Base-by-base conservation (phyloP, 2,113 vertebrate genomes). In the Verasper variegatus region DNA sequence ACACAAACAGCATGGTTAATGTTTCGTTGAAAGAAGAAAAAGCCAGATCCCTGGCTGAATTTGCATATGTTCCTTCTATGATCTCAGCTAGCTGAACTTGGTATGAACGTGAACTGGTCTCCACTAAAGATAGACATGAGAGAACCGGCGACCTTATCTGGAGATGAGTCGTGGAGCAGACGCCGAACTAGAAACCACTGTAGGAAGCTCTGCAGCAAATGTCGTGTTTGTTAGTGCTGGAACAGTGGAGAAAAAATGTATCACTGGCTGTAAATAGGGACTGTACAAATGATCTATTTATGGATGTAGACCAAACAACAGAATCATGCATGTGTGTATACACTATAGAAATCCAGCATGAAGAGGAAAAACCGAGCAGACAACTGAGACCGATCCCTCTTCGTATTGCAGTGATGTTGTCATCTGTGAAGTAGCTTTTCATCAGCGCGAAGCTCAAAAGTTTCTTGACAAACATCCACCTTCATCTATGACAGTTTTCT, bases 1-100 rank as follows among this genome's bases (percentile, higher is more conserved):
- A 26, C 66, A 68, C 68, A 82, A 64, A 74, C 64, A 51, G 69
- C 63, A 84, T 65, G n/a, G 10, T 35, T 35, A 76, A 84, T 77
- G n/a, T 68, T 45, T 62, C 15, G 24, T 68, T 79, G 26, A 74
- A 79, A 75, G 56, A 31, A 45, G 49, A 62, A 70, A 63, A 24
- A 12, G 21, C 13, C 20, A 10, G 23, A 60, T 60, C 45, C 57
- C 24, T 0, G 2, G 52, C 27, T 45, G 17, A 23, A 79, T 79
- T 60, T 69, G 51, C 66, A 63, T 68, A 74, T 74, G 27, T 65
- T 47, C 21, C 69, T n/a, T 12, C 49, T 58, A 12, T 75, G 70
- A 66, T 62, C 58, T 57, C 15, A 65, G 49, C 37, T 24, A 24
- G 49, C 14, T 55, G 17, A 86, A 62, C 68, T 18, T 68, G 4